A percentile compares a stretch with the other conserved stretches of the same genome.
These are phyloP conservation scores for Coptodon bakossiorum DNA, from an alignment of 2,113 vertebrate species.

Conservation along the genomic window DNA sequence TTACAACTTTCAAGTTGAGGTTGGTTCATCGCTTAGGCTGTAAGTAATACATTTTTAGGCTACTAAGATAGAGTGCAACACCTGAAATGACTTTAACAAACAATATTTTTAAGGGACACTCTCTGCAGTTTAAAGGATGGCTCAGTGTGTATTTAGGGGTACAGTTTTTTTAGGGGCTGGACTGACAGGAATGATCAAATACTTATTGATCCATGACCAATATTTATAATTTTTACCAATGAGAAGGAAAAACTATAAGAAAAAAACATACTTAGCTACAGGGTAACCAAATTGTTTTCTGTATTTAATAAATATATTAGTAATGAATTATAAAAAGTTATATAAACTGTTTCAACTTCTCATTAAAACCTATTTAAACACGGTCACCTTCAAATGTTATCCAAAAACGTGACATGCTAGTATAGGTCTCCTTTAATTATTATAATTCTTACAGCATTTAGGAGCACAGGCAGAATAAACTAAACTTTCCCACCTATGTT, in stretches of 20 bases:
- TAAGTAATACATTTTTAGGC: neutral
- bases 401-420: neutral
- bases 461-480: neutral
- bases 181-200: neutral
- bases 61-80: neutral
- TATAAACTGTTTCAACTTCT: neutral
- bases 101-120: neutral
- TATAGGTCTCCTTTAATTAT: neutral
- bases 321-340: neutral
- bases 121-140: neutral
- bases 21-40: neutral
- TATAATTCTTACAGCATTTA: neutral
- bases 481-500: neutral
- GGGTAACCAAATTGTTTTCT: neutral
- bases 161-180: neutral
- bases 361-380: neutral
- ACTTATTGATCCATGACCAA: neutral
- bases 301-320: neutral
- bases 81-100: neutral
- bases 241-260: neutral
- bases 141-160: neutral
- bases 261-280: neutral
- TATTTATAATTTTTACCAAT: neutral
- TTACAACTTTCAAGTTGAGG: neutral
- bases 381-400: rapidly evolving